phyloP scores from a whole-genome alignment of 2,797 vertebrate species.

The Tokudaia tokunoshimensis region DNA sequence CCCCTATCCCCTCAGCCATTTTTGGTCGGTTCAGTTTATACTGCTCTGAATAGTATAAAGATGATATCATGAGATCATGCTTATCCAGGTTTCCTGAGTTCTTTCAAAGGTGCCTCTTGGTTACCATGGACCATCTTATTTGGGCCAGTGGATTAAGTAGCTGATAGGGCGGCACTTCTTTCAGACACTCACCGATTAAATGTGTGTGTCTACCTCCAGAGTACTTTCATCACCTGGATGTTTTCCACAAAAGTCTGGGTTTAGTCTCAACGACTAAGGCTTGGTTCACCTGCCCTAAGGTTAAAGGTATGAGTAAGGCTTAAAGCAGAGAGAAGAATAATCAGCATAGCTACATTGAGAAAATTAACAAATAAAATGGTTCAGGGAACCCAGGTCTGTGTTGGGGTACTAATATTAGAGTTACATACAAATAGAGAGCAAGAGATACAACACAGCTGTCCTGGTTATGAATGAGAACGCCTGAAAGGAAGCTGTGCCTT shows the following conservation, averaged over 20 bases:
- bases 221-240: neutral
- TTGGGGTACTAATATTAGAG: neutral
- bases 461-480: neutral
- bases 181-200: neutral
- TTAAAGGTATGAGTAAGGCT: neutral
- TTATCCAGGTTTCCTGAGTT: neutral
- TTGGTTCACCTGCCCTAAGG: neutral
- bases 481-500: neutral
- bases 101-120: neutral
- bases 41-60: neutral
- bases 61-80: neutral
- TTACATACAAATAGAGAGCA: neutral
- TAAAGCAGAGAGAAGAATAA: neutral
- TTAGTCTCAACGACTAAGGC: neutral
- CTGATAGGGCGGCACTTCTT: neutral
- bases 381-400: neutral
- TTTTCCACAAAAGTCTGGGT: neutral
- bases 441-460: neutral
- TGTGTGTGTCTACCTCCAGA: neutral
- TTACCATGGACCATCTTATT: neutral
- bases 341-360: neutral
- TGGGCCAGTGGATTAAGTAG: neutral
- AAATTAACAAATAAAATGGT: no score
- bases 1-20: neutral
- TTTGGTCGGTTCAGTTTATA: slow-evolving; percentile 35